A percentile compares a stretch with the other conserved stretches of the same genome.
Conservation (phyloP, 2,888 invertebrate genomes). For the Apodemia zela region DNA sequence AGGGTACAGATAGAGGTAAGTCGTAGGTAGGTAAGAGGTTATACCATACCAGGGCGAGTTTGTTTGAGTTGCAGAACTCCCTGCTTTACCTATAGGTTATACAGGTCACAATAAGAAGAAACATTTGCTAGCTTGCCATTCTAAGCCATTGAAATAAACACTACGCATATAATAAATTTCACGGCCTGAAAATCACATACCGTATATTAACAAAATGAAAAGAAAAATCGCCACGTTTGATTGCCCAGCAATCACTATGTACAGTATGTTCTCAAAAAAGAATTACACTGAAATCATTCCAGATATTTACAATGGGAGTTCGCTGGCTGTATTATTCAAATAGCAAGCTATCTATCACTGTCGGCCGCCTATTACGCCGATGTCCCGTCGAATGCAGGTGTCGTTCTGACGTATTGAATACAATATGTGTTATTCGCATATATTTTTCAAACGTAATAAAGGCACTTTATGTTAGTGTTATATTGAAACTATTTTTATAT, state of each 20-base stretch:
- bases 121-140: too few relatives aligned
- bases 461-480: constrained; percentile 17
- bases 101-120: too few relatives aligned
- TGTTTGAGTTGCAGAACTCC: too few relatives aligned
- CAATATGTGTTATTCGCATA: constrained; percentile 24
- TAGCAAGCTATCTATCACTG: constrained; percentile 40
- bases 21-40: too few relatives aligned
- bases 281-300: constrained; percentile 16
- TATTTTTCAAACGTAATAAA: constrained; percentile 17
- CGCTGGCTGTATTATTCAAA: constrained; percentile 39
- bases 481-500: constrained; percentile 7
- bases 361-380: constrained; percentile 35
- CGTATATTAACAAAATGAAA: neutral
- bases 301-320: constrained; percentile 24
- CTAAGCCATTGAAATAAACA: neutral
- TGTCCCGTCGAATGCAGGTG: constrained; percentile 38
- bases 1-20: too few relatives aligned
- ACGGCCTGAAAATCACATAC: neutral
- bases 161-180: neutral
- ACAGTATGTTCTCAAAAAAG: constrained; percentile 15
- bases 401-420: constrained; percentile 36
- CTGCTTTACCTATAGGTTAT: too few relatives aligned
- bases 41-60: too few relatives aligned
- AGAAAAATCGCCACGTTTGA: constrained; percentile 1
- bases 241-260: constrained; percentile 8